Base-by-base conservation (phyloP, 2,797 vertebrate species). In the Alfaro cultratus region DNA sequence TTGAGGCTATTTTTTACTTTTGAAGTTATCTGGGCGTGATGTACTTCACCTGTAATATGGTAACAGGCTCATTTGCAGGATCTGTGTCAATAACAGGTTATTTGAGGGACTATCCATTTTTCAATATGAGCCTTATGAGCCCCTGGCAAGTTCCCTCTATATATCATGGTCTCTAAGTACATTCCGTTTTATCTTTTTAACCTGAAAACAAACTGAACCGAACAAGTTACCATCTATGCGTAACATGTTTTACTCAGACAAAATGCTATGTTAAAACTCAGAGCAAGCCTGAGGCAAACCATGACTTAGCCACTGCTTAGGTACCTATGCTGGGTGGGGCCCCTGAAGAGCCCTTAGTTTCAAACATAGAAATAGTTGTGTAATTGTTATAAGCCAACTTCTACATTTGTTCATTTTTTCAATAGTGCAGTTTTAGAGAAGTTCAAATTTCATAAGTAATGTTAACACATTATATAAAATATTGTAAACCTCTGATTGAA, bases 11-110 rank as follows among this genome's bases (percentile, higher is more conserved):
- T 53, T 75, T 71, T 74, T 31, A 36, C 10, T 67, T 46, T 55
- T 23, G 29, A 85, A 9, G 34, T n/a, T 57, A 10, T 49, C 34
- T 74, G 39, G 7, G 6, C 9, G 70, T 36, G 43, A 72, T 10
- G 47, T 31, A 0, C 7, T 23, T n/a, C 3, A 11, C 29, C 15
- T 41, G 6, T 64, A 78, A 49, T 55, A 51, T 39, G 10, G 62
- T 77, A 29, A 77, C 70, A 79, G 53, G 82, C 29, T 82, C 60
- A 75, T 60, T 86, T 46, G 77, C 57, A 18, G 45, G n/a, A 41
- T 57, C 46, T 80, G 49, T 46, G 34, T 72, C 78, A 80, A 9
- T 73, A 43, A 71, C 45, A 21, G 34, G 8, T 80, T 67, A 75
- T 67, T 67, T 79, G 11, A 75, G 39, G 43, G 36, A 49, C 60